Percentiles rank a stretch among this genome's conserved stretches.
These are phyloP conservation scores for Liparis tanakae DNA, from an alignment of 2,797 vertebrate genomes.

Conservation along the genomic window DNA sequence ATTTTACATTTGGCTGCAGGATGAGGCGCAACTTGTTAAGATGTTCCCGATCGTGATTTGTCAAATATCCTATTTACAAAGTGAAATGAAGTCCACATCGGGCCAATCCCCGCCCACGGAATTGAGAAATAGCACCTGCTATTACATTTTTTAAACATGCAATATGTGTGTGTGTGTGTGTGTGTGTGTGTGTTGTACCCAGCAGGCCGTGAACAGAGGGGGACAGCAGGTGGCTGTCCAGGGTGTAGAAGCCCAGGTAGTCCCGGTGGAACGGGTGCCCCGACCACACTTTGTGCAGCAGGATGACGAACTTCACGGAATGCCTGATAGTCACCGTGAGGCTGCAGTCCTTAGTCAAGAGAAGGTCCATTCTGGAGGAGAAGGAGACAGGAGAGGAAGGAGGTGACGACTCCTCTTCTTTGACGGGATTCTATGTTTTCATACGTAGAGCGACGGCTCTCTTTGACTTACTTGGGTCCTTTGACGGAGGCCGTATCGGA, in stretches of 20 bases:
- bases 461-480: slow-evolving; percentile 66
- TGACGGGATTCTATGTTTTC: neutral
- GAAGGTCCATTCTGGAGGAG: slow-evolving; percentile 84
- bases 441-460: neutral
- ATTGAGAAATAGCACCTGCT: too few relatives aligned
- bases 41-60: too few relatives aligned
- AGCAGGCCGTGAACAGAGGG: slow-evolving; percentile 88
- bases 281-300: slow-evolving; percentile 89
- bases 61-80: too few relatives aligned
- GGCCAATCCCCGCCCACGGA: too few relatives aligned
- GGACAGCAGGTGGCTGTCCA: slow-evolving; percentile 88
- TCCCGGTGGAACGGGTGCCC: slow-evolving; percentile 87
- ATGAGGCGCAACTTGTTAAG: too few relatives aligned
- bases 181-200: slow-evolving; percentile 82
- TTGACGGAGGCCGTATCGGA: slow-evolving; percentile 81
- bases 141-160: neutral
- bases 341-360: slow-evolving; percentile 83
- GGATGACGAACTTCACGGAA: slow-evolving; percentile 88
- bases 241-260: slow-evolving; percentile 92
- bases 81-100: too few relatives aligned
- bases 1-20: too few relatives aligned
- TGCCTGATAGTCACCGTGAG: slow-evolving; percentile 85
- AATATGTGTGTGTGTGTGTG: neutral
- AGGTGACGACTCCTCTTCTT: neutral
- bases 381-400: slow-evolving; percentile 21